Evolutionary conservation across 2,797 vertebrate species (phyloP), one percentile per base, ranked within the genome.

Genomic region (Phrynocephalus vlangalii): DNA sequence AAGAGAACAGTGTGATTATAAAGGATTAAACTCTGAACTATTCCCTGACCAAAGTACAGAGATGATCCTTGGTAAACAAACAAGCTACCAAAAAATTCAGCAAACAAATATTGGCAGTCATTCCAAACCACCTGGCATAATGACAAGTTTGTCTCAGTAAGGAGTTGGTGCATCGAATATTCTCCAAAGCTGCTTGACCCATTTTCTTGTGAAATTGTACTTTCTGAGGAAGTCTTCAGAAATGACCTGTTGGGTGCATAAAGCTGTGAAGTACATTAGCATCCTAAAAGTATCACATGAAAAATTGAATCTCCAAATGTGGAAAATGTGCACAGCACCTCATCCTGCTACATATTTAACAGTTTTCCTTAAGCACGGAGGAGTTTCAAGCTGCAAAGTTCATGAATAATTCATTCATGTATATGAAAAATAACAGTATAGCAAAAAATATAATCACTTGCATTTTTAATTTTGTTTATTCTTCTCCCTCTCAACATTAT

Each of bases 351-450:
- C 83, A 91, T 83, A 92, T 92, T 94, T 95, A 92, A 87, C 89
- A 87, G 92, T 86, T 91, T 91, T 60, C 91, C 73, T 87, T 89
- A 87, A 92, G 88, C 30, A 73, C 75, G 75, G 91, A 84, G 56
- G 82, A 95, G 85, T 79, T 86, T 73, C 80, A 44, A 90, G 85
- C 85, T 91, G 90, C 75, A 88, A 95, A 80, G 8, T 5, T 88
- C 73, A 94, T 95, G 86, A 94, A 94, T 93, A 92, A 94, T 94
- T 95, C 86, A 94, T 92, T 91, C 63, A n/a, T 18, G 66, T 87
- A 92, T 88, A 93, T 90, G 84, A 93, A 95, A 91, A 84, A 79
- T 92, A 95, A 91, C 89, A 77, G 33, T 60, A 83, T 79, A 82
- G 50, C 72, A 94, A 92, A 92, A 44, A 86, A 87, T 78, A 82